Percentiles rank a stretch among this genome's conserved stretches.
These are phyloP conservation scores for Tetramorium parvispinum DNA, from an alignment of 1,140 invertebrate species.

Conservation along the genomic window DNA sequence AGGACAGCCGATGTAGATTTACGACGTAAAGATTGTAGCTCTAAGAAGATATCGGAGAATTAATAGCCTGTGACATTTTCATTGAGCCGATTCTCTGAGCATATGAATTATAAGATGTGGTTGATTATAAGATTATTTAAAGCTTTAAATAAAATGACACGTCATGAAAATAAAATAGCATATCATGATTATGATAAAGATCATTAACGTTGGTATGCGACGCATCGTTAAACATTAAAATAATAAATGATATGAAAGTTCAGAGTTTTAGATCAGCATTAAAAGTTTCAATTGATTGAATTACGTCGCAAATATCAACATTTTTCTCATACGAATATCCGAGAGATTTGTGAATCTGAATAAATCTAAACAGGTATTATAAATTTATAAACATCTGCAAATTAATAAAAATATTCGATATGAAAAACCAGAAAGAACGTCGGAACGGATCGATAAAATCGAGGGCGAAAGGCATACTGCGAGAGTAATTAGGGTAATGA, in stretches of 20 bases:
- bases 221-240: not conserved
- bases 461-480: slow-evolving; percentile 36
- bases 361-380: not conserved
- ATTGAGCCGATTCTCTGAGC: not conserved
- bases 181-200: not conserved
- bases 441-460: slow-evolving; percentile 54
- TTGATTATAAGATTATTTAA: not conserved
- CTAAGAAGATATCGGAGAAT: not conserved
- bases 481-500: slow-evolving; percentile 71
- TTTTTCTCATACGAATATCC: not conserved
- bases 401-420: not conserved
- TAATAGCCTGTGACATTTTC: slow-evolving; percentile 2
- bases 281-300: not conserved
- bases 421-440: not conserved
- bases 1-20: not conserved
- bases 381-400: not conserved
- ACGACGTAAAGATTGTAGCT: not conserved
- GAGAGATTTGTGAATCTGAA: not conserved
- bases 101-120: not conserved
- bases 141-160: not conserved
- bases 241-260: not conserved
- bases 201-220: not conserved
- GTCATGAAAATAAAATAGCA: not conserved
- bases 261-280: too few species aligned
- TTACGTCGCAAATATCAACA: not conserved